phyloP scores from a whole-genome alignment of 2,888 invertebrate species.

The Pheosia gnoma region DNA sequence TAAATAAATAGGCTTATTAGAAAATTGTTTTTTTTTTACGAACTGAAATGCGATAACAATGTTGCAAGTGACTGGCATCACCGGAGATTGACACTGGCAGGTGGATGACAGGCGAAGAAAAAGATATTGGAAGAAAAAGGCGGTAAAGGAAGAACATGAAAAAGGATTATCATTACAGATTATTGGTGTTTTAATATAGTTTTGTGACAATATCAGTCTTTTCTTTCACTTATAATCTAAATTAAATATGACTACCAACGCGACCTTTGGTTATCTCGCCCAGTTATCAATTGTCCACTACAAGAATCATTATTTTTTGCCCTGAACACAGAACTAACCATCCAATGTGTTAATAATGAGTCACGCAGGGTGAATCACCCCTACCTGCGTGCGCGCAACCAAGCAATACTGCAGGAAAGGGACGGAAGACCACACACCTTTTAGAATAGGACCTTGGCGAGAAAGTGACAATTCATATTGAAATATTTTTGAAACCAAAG shows the following conservation, averaged over 20 bases:
- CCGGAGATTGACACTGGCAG: too few species aligned
- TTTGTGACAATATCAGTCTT: too few species aligned
- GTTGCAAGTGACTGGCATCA: too few species aligned
- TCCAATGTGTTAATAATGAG: slow-evolving; percentile 27
- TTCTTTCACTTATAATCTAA: not conserved
- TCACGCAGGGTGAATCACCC: slow-evolving; percentile 47
- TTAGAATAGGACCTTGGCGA: slow-evolving; percentile 33
- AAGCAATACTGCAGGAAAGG: slow-evolving; percentile 31
- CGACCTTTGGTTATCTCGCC: slow-evolving; percentile 1
- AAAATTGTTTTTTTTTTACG: too few species aligned
- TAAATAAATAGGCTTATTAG: too few species aligned
- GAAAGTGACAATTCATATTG: slow-evolving; percentile 42
- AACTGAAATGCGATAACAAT: too few species aligned
- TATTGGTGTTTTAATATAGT: too few species aligned
- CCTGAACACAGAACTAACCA: not conserved
- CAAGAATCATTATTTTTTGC: not conserved
- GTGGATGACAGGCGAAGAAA: too few species aligned
- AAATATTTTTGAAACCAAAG: slow-evolving; percentile 38
- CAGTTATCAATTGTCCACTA: not conserved
- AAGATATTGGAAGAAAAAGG: too few species aligned
- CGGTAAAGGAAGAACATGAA: too few species aligned
- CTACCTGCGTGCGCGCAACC: slow-evolving; percentile 49
- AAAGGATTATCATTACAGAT: too few species aligned
- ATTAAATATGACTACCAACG: not conserved
- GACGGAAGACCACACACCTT: slow-evolving; percentile 50